Conservation (phyloP, 2,113 vertebrate genomes). For the Peromyscus leucopus region DNA sequence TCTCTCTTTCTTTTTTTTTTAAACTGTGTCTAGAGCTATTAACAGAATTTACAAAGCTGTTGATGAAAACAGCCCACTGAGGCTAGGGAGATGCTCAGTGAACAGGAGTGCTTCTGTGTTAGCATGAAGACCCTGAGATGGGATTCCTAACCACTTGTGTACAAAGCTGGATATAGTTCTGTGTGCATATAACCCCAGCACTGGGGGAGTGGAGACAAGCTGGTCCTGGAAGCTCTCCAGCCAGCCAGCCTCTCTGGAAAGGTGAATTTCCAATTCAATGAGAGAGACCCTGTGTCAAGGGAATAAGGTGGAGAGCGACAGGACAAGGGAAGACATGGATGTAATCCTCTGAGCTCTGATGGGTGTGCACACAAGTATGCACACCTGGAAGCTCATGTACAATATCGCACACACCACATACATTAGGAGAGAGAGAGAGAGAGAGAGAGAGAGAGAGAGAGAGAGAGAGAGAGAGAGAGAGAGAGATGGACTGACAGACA, state of each 20-base stretch:
- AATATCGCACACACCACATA: not conserved
- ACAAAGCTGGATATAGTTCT: not conserved
- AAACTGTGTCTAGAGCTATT: not conserved
- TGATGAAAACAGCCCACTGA: not conserved
- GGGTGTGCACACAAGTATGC: not conserved
- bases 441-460: not conserved
- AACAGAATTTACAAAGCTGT: conserved; percentile 3
- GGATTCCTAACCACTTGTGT: not conserved
- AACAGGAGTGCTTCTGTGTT: not conserved
- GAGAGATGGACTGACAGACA: not conserved
- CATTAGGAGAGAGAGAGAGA: not conserved
- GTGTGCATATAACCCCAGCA: too few species aligned
- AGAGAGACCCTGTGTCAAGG: not conserved
- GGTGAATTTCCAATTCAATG: not conserved
- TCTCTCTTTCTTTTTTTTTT: not conserved
- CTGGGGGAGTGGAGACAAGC: not conserved
- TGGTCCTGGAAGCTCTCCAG: not conserved
- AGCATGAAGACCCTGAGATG: too few species aligned
- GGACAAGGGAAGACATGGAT: not conserved
- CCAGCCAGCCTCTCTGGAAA: not conserved
- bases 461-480: not conserved
- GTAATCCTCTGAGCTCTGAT: not conserved
- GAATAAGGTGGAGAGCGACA: not conserved
- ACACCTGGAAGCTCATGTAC: not conserved
- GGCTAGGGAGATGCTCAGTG: not conserved